These are phyloP conservation scores for Oryzias curvinotus DNA, from an alignment of 2,113 vertebrate genomes.

Conservation along the genomic window DNA sequence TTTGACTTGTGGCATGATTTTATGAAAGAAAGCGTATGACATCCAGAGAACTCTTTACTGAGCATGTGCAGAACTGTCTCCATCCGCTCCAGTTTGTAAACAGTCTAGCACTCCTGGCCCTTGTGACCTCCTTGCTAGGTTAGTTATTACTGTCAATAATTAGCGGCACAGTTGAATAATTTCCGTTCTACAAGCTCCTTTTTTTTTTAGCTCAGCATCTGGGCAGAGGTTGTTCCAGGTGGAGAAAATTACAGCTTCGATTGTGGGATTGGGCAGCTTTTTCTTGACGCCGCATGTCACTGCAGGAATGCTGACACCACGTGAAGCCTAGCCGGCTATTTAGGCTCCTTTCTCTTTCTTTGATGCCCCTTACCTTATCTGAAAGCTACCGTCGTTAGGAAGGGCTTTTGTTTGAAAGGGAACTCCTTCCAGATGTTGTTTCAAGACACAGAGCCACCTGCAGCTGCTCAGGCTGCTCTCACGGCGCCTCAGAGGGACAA, in stretches of 20 bases:
- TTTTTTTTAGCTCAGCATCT: slow-evolving; percentile 57
- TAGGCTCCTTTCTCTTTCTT: slow-evolving; percentile 7
- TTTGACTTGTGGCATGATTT: too few species aligned
- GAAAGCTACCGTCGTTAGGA: not conserved
- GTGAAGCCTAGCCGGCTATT: not conserved
- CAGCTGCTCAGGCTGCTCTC: slow-evolving; percentile 7
- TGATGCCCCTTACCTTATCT: not conserved
- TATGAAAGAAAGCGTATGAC: too few species aligned
- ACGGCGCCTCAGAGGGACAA: not conserved
- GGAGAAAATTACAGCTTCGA: slow-evolving; percentile 65
- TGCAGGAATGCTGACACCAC: slow-evolving; percentile 59
- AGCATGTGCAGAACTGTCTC: slow-evolving; percentile 17
- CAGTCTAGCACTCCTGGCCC: not conserved
- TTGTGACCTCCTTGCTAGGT: slow-evolving; percentile 25
- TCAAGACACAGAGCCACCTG: slow-evolving; percentile 2
- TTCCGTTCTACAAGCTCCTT: not conserved
- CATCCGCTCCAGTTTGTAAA: not conserved
- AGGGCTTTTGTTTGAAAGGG: slow-evolving; percentile 7
- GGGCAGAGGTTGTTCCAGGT: slow-evolving; percentile 54
- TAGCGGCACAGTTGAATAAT: slow-evolving; percentile 7
- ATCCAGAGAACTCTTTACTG: not conserved
- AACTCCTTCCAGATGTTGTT: slow-evolving; percentile 2
- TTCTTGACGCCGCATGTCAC: slow-evolving; percentile 55
- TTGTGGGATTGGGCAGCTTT: slow-evolving; percentile 13
- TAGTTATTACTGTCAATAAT: slow-evolving; percentile 47